Evolutionary conservation across 2,797 vertebrate species (phyloP).

Genomic region (Pygocentrus nattereri): DNA sequence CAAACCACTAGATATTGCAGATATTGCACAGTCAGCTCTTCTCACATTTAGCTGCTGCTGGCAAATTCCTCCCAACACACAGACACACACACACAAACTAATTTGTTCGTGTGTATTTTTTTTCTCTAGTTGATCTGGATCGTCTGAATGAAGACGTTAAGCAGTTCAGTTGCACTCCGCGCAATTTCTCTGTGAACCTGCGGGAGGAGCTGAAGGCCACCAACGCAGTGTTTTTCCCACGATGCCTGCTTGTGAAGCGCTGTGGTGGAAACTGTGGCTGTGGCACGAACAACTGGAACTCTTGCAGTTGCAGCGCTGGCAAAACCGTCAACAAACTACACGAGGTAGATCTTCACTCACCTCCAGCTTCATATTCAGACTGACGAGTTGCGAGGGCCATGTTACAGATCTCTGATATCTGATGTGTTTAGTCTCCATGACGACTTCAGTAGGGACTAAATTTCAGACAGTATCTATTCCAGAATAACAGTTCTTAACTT

Average conservation of each 20-base stretch:
- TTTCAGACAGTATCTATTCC: too few species aligned
- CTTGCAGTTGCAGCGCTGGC: conserved; percentile 86
- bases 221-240: conserved; percentile 92
- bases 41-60: neutral
- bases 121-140: conserved; percentile 88
- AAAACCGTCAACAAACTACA: conserved; percentile 90
- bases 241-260: conserved; percentile 93
- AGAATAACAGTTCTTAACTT: too few species aligned
- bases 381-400: too few species aligned
- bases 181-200: conserved; percentile 94
- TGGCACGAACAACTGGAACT: conserved; percentile 87
- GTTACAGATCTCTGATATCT: too few species aligned
- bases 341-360: conserved; percentile 79
- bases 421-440: too few species aligned
- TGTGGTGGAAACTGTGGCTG: conserved; percentile 97
- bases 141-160: conserved; percentile 92
- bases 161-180: conserved; percentile 94
- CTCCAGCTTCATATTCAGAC: neutral
- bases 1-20: too few species aligned
- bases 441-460: too few species aligned
- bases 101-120: neutral
- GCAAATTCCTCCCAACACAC: neutral
- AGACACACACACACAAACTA: conserved; percentile 12
- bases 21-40: too few species aligned
- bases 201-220: conserved; percentile 90